A percentile compares a stretch with the other conserved stretches of the same genome.
phyloP scores from a whole-genome alignment of 1,140 invertebrate species.

The Aphaenogaster ashmeadi region DNA sequence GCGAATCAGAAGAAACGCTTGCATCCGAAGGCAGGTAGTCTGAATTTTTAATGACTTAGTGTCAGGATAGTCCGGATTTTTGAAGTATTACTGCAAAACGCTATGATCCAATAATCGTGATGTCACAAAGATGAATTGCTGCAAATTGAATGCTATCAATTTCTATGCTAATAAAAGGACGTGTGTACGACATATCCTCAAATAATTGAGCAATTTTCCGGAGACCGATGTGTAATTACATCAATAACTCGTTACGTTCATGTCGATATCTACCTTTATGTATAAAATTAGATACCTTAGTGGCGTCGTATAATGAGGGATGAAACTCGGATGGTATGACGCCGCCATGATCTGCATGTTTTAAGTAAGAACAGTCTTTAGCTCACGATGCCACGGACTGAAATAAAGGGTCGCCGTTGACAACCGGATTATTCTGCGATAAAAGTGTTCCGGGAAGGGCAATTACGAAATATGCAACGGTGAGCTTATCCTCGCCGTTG shows the following conservation, averaged over 20 bases:
- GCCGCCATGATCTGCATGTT: not conserved
- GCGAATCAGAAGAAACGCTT: constrained; percentile 4
- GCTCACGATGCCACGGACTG: not conserved
- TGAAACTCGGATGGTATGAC: constrained; percentile 5
- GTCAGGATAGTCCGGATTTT: not conserved
- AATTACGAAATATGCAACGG: constrained; percentile 37
- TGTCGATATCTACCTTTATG: not conserved
- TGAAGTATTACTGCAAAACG: not conserved
- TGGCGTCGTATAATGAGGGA: not conserved
- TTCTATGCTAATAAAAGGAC: not conserved
- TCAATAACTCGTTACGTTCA: not conserved
- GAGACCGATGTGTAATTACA: not conserved
- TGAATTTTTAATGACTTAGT: not conserved
- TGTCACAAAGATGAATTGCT: constrained; percentile 8
- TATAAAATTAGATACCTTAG: not conserved
- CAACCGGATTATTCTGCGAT: constrained; percentile 40
- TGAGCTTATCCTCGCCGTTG: not conserved
- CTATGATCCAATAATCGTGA: not conserved
- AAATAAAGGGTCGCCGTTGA: constrained; percentile 20
- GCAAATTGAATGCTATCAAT: constrained; percentile 15
- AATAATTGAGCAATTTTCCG: constrained; percentile 8
- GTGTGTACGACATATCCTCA: not conserved
- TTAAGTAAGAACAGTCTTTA: constrained; percentile 10
- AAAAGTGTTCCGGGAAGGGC: constrained; percentile 12
- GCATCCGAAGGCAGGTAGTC: not conserved